These are phyloP conservation scores for Myocastor coypus DNA, from an alignment of 2,113 vertebrate species.

Conservation along the genomic window DNA sequence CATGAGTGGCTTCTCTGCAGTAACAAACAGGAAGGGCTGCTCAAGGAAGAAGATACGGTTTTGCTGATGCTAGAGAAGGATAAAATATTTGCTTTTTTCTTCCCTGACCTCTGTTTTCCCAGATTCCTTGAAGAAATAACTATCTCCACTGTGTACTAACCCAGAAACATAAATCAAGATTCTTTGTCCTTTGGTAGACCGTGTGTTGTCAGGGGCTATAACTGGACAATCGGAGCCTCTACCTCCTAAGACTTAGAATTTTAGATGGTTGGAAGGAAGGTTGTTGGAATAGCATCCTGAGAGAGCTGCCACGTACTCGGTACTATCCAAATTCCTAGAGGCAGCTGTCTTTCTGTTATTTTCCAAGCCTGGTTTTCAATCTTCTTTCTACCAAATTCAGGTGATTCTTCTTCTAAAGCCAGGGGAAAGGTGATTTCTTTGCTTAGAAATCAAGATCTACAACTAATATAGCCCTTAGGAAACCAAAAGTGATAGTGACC, in stretches of 20 bases:
- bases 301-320: not conserved
- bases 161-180: not conserved
- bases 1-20: not conserved
- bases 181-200: not conserved
- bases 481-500: not conserved
- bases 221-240: not conserved
- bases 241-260: not conserved
- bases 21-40: not conserved
- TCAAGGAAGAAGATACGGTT: not conserved
- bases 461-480: not conserved
- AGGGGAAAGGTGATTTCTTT: not conserved
- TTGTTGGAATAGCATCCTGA: not conserved
- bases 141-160: not conserved
- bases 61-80: not conserved
- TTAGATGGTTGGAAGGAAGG: not conserved
- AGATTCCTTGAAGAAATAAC: not conserved
- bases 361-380: not conserved
- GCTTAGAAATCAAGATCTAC: not conserved
- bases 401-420: not conserved
- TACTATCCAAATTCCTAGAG: not conserved
- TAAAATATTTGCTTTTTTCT: not conserved
- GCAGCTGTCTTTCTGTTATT: not conserved
- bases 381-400: not conserved
- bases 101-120: not conserved
- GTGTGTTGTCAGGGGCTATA: not conserved